phyloP scores from a whole-genome alignment of 2,797 vertebrate species.

The Rhyacichthys aspro region DNA sequence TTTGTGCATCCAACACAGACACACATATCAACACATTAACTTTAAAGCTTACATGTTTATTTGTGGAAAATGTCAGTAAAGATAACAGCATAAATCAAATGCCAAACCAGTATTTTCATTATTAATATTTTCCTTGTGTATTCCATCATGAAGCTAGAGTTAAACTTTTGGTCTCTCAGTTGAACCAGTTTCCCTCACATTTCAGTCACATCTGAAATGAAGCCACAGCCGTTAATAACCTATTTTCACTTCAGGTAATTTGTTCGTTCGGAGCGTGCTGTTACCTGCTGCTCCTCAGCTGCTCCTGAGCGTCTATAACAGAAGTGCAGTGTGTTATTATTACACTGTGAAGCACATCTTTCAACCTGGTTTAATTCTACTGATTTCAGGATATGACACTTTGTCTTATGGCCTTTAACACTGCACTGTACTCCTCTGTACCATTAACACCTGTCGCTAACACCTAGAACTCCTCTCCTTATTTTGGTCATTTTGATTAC shows the following conservation, averaged over 20 bases:
- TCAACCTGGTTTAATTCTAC: conserved; percentile 49
- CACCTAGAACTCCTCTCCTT: too few species aligned
- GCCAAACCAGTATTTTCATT: too few species aligned
- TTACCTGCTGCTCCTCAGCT: conserved; percentile 41
- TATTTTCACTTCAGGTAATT: conserved; percentile 34
- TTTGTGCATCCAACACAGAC: too few species aligned
- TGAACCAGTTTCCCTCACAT: neutral
- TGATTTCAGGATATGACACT: conserved; percentile 27
- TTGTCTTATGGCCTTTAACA: conserved; percentile 51
- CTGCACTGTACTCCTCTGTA: conserved; percentile 9
- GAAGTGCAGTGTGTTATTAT: conserved; percentile 32
- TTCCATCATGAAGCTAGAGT: conserved; percentile 1
- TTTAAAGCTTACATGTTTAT: too few species aligned
- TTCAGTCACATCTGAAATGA: conserved; percentile 15
- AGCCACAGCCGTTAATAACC: neutral
- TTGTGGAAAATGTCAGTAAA: too few species aligned
- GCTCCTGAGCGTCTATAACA: conserved; percentile 35
- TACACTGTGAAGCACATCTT: conserved; percentile 60
- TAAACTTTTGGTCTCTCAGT: conserved; percentile 2
- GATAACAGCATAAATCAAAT: too few species aligned
- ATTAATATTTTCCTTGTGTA: too few species aligned
- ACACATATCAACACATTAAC: too few species aligned
- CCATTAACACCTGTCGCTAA: neutral
- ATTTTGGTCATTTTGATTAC: conserved; percentile 30
- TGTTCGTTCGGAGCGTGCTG: conserved; percentile 21